These are phyloP conservation scores for Aegypius monachus DNA, from an alignment of 2,113 vertebrate species.

Conservation along the genomic window DNA sequence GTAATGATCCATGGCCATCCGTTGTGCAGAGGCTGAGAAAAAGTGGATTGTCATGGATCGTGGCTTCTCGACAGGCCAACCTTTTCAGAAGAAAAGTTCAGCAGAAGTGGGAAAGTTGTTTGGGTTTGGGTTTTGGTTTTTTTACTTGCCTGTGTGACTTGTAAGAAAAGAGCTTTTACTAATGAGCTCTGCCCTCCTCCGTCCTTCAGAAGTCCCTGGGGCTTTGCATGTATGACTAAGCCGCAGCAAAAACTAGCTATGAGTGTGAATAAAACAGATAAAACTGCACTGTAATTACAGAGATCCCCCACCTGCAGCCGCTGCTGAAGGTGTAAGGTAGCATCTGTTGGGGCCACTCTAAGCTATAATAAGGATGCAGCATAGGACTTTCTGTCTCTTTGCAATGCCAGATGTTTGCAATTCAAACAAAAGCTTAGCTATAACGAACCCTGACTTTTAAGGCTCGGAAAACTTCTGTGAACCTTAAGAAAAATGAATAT, in stretches of 20 bases:
- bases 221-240: neutral
- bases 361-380: neutral
- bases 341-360: neutral
- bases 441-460: neutral
- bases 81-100: constrained; percentile 26
- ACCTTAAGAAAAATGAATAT: neutral
- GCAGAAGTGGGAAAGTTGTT: neutral
- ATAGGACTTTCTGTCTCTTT: neutral
- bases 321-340: neutral
- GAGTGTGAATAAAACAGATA: neutral
- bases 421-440: neutral
- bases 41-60: neutral
- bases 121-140: neutral
- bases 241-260: neutral
- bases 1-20: constrained; percentile 4
- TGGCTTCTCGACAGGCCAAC: neutral
- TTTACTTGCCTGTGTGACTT: neutral
- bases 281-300: neutral
- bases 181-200: neutral
- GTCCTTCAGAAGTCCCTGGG: neutral
- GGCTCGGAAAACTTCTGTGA: neutral
- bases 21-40: neutral
- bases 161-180: neutral
- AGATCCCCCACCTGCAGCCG: neutral
- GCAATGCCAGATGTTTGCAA: neutral